Percentiles rank a stretch among this genome's conserved stretches.
These are phyloP conservation scores for Bufo gargarizans DNA, from an alignment of 2,113 vertebrate species.

Conservation along the genomic window DNA sequence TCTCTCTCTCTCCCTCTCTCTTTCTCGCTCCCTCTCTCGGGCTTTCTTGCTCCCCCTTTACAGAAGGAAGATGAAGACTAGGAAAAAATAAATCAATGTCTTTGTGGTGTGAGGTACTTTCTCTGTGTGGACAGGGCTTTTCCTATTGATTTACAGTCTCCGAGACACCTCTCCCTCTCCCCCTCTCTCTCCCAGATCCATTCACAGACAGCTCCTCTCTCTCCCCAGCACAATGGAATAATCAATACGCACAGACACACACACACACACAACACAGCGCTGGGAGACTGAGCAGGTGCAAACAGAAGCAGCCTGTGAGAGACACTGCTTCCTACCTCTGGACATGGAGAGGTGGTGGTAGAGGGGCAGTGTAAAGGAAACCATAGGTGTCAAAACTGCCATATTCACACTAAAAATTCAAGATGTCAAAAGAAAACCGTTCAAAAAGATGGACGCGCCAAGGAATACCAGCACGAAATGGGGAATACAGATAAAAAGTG, in stretches of 20 bases:
- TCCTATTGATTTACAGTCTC: conserved; percentile 60
- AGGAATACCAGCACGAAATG: neutral
- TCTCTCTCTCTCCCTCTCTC: conserved; percentile 51
- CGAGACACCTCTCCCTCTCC: conserved; percentile 58
- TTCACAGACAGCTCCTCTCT: conserved; percentile 52
- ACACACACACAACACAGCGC: conserved; percentile 51
- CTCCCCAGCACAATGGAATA: conserved; percentile 58
- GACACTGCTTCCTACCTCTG: conserved; percentile 41
- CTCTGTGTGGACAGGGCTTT: conserved; percentile 59
- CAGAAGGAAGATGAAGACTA: conserved; percentile 59
- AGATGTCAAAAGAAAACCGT: neutral
- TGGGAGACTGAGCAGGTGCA: conserved; percentile 58
- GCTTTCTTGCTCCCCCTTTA: conserved; percentile 56
- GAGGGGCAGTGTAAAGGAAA: conserved; percentile 52
- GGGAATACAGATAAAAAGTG: neutral
- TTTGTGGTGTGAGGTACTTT: conserved; percentile 60
- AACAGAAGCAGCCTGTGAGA: conserved; percentile 51
- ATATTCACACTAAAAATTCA: neutral
- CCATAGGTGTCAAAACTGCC: conserved; percentile 39
- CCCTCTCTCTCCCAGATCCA: conserved; percentile 50
- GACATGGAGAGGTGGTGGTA: conserved; percentile 48
- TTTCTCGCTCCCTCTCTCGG: conserved; percentile 49
- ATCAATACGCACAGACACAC: conserved; percentile 57
- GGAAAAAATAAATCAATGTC: conserved; percentile 60
- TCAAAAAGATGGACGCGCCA: neutral